Base-by-base conservation (phyloP, 2,888 invertebrate genomes). In the Sinodicranocentrus sp. region DNA sequence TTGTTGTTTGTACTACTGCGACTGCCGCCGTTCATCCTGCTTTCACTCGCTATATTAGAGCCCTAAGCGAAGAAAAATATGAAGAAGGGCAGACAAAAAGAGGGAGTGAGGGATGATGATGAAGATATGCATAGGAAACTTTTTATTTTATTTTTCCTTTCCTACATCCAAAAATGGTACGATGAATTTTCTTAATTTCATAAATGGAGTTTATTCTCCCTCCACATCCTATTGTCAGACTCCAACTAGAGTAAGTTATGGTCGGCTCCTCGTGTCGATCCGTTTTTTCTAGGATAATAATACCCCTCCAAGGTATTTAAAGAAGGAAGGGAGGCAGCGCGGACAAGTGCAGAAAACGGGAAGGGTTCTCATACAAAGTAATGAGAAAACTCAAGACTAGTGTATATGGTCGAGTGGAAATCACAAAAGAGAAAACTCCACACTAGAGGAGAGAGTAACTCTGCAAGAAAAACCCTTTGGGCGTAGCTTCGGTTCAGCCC, bases 401-500 rank as follows among this genome's bases (percentile, higher is more conserved):
- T n/a, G n/a, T n/a, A n/a, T n/a, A n/a, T n/a, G n/a, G n/a, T n/a
- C n/a, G n/a, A n/a, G n/a, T n/a, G n/a, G n/a, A n/a, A n/a, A n/a
- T n/a, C n/a, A 33, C 33, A 33, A 3, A 33, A 33, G 33, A 33
- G 33, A 33, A 33, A 33, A 33, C 33, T n/a, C n/a, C n/a, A n/a
- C n/a, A n/a, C n/a, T 33, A 10, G 33, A n/a, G 15, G 48, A 10
- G n/a, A 48, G 48, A 48, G 48, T 5, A n/a, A 15, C 2, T 48
- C 28, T 43, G n/a, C 19, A 21, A 25, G 2, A 65, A 54, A 70
- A 82, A 63, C 73, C 75, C 76, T 77, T 71, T 76, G 82, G 76
- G 76, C 77, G 77, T 77, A 54, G 82, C 82, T 83, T 54, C 19
- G 57, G 71, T 71, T 54, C 82, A 83, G 76, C 82, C 82, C 82